Evolutionary conservation across 2,888 invertebrate species (phyloP).

Genomic region (Tortrix viridana): DNA sequence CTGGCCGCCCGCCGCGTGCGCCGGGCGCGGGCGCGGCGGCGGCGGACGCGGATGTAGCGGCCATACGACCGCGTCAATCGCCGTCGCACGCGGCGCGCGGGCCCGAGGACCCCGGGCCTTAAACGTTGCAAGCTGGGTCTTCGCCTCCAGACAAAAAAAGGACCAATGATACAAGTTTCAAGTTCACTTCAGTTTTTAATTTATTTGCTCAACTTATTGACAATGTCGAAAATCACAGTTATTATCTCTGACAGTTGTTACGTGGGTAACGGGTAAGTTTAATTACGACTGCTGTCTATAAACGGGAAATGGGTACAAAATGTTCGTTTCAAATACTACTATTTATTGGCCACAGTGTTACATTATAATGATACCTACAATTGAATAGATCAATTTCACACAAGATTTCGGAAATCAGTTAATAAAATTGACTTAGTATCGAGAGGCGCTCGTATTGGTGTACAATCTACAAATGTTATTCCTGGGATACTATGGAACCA

Average conservation of each 20-base stretch:
- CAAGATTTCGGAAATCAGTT: constrained; percentile 28
- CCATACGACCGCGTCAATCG: too few species aligned
- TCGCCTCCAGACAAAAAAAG: constrained; percentile 27
- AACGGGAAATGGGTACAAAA: constrained; percentile 82
- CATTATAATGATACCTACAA: constrained; percentile 56
- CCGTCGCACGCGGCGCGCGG: too few species aligned
- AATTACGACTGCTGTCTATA: constrained; percentile 71
- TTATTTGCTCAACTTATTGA: constrained; percentile 84
- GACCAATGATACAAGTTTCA: constrained; percentile 35
- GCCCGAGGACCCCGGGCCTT: too few species aligned
- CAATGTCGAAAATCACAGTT: constrained; percentile 85
- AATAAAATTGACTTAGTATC: constrained; percentile 1
- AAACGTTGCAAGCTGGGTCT: too few species aligned
- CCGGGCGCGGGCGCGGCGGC: too few species aligned
- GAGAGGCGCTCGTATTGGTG: neutral
- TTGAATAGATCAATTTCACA: constrained; percentile 66
- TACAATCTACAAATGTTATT: too few species aligned
- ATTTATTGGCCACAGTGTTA: constrained; percentile 81
- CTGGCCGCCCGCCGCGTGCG: too few species aligned
- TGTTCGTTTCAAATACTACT: constrained; percentile 65
- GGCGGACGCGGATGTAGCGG: too few species aligned
- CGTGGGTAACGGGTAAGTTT: constrained; percentile 74
- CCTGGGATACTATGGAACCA: too few species aligned
- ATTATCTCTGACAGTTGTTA: constrained; percentile 78
- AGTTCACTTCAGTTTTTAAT: constrained; percentile 72